Base-by-base conservation (phyloP, 2,113 vertebrate genomes). In the Lathamus discolor region DNA sequence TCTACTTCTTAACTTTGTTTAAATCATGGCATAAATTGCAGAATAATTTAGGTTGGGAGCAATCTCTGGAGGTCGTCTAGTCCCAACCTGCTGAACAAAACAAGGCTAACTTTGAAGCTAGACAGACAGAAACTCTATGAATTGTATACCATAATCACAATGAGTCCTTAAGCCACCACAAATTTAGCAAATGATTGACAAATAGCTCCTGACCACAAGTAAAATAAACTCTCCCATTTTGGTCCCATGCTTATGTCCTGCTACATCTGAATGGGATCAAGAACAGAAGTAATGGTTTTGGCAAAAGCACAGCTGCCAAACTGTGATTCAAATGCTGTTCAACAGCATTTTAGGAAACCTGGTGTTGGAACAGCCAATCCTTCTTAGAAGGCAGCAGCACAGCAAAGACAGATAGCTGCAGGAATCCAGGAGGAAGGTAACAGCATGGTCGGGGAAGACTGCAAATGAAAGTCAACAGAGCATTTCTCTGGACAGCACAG, bases 371-470 rank as follows among this genome's bases (percentile, higher is more conserved):
- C 17, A 37, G 19, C 6, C 18, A 55, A 55, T 18, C 18, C 54
- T 7, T 20, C 14, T 76, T 6, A 51, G 19, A 25, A 88, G 9
- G 51, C 52, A 9, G 49, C 6, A 28, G 70, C 14, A 11, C 0
- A 17, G 28, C 17, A 57, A 20, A 17, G 49, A 66, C 20, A 88
- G 31, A 85, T 1, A 52, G 29, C 41, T 76, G 33, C 46, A 46
- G 23, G 19, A 73, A 61, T 9, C 51, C 55, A 43, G 59, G 19
- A 64, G 11, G 44, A 73, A 82, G 41, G 17, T 23, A 11, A 73
- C 39, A 57, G 37, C 0, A 0, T 1, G 24, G 2, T 1, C 1
- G 1, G 6, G 23, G 17, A 63, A 7, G 17, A 49, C 37, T 1
- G 2, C 3, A 19, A 24, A 52, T 24, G 24, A 79, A 83, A 49